These are phyloP conservation scores for Eubucco bourcierii DNA, from an alignment of 2,113 vertebrate species.

Conservation along the genomic window DNA sequence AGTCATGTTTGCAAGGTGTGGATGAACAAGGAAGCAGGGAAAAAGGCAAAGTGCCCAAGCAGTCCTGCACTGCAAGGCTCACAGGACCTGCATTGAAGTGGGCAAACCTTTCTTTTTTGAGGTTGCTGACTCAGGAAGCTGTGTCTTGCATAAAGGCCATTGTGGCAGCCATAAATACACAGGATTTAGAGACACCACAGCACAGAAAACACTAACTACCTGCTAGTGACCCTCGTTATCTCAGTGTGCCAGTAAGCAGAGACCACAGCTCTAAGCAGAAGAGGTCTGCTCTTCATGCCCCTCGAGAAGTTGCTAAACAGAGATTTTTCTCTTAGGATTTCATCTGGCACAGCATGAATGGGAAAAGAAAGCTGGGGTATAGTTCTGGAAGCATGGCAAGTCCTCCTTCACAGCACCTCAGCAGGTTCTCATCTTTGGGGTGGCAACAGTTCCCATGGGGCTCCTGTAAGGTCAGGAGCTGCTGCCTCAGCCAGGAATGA, in stretches of 20 bases:
- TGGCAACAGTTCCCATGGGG: not conserved
- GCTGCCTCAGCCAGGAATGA: not conserved
- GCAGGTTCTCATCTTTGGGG: not conserved
- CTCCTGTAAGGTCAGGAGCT: not conserved
- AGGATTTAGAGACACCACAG: accelerated
- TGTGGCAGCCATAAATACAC: not conserved
- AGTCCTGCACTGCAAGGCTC: not conserved
- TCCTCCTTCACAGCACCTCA: not conserved
- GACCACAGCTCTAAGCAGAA: not conserved
- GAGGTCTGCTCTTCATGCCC: not conserved
- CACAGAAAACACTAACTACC: not conserved
- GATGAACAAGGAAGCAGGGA: not conserved
- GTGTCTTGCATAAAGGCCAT: not conserved
- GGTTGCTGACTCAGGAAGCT: not conserved
- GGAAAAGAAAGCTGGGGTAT: not conserved
- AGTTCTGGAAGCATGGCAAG: not conserved
- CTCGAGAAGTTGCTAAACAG: not conserved
- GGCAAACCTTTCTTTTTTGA: not conserved
- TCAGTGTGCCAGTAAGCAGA: not conserved
- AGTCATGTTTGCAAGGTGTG: not conserved
- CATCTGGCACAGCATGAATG: not conserved
- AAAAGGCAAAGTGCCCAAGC: not conserved
- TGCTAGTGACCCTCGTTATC: not conserved
- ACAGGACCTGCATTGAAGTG: not conserved
- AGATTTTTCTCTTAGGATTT: not conserved